Evolutionary conservation across 92 coral and sea anemone species (phyloP), one percentile per base, ranked within the genome.

Genomic region (Epizoanthus fatuus): DNA sequence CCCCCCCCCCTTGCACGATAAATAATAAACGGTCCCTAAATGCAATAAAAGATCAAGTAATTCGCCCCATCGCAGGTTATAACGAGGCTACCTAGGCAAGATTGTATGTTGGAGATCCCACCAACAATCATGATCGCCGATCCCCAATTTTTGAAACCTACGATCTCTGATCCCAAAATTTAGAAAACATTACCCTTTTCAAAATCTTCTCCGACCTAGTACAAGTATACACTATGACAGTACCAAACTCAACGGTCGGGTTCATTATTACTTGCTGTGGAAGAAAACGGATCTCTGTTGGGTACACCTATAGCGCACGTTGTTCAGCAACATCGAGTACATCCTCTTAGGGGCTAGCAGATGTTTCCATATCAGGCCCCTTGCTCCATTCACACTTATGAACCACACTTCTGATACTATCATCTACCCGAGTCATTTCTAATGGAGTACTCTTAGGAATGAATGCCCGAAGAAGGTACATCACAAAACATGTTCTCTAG

Each of bases 211-310:
- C 32, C 32, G 94, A 91, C 39, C 71, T 74, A 54, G 93, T 54
- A 69, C 99, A 96, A 3, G 98, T 82, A 81, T 88, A 94, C 19
- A 94, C 95, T 60, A 94, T 63, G 1, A 94, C 98, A 71, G 99
- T 94, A 14, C 98, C 99, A 83, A 96, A 96, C 84, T 96, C 99
- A 57, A 94, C 86, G 3, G 74, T 29, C 44, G 70, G 44, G 35
- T 38, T 87, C 93, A 45, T 0, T 12, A 9, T 9, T 32, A 39
- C 17, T 64, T 55, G 72, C 63, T 22, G 16, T 25, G 9, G 47
- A 15, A 35, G 38, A 17, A 20, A 86, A 56, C 25, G 66, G 38
- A 42, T 66, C 66, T 29, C 35, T 29, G 35, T 29, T 29, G 11
- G 52, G 13, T 10, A 66, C 22, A 22, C 37, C 69, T 54, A 14